Conservation (phyloP, 2,113 vertebrate species). For the Erinaceus europaeus region DNA sequence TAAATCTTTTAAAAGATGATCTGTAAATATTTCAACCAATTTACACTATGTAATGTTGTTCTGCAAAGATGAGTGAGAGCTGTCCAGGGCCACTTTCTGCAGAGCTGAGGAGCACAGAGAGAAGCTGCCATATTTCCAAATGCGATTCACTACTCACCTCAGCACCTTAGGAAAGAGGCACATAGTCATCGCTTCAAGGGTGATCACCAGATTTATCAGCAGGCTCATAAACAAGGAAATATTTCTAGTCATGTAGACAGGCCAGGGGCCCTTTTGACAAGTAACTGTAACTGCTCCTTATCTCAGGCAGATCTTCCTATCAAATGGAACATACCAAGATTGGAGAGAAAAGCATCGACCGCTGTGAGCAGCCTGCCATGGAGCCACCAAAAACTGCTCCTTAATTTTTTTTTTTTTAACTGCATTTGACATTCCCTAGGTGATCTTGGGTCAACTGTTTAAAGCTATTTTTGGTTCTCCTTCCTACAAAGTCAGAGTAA, state of each 20-base stretch:
- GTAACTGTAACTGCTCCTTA: conserved; percentile 19
- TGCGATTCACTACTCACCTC: neutral
- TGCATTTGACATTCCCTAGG: neutral
- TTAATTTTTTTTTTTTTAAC: neutral
- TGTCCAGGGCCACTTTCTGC: neutral
- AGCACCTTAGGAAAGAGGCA: neutral
- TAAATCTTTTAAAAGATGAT: too few species aligned
- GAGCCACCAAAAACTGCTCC: neutral
- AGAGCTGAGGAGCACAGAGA: neutral
- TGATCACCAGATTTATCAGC: conserved; percentile 44
- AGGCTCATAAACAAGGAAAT: neutral
- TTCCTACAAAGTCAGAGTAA: neutral
- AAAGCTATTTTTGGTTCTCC: neutral
- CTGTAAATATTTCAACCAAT: too few species aligned
- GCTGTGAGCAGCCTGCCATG: neutral
- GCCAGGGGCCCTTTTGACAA: neutral
- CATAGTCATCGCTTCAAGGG: neutral
- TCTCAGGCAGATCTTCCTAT: neutral
- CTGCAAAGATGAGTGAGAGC: neutral
- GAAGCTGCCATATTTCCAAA: neutral
- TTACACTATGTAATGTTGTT: too few species aligned
- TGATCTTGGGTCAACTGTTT: neutral
- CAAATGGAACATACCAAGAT: neutral
- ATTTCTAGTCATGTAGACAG: neutral
- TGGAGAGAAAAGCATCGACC: neutral